Percentiles rank a stretch among this genome's conserved stretches.
Conservation (phyloP, 2,797 vertebrate species). For the Sebastes paucispinis region DNA sequence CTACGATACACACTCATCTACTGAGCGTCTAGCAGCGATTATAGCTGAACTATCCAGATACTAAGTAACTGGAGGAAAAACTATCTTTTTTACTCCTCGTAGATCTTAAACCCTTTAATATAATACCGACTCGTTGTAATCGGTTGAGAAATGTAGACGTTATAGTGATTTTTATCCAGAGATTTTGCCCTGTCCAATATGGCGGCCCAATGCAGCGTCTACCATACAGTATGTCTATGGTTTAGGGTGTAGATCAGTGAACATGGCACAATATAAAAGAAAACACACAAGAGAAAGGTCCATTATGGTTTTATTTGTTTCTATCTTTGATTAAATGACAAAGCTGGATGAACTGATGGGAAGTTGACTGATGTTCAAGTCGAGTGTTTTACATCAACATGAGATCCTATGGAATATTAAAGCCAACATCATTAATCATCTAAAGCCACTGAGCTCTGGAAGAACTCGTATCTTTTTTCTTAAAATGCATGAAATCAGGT, state of each 20-base stretch:
- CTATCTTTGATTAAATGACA: constrained; percentile 65
- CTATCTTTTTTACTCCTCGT: too few relatives aligned
- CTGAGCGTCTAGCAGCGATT: too few relatives aligned
- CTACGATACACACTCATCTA: too few relatives aligned
- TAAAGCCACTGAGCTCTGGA: constrained; percentile 39
- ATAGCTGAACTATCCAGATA: accelerated
- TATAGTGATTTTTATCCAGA: too few relatives aligned
- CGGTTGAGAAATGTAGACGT: too few relatives aligned
- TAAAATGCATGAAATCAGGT: constrained; percentile 39
- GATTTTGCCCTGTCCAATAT: too few relatives aligned
- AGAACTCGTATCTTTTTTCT: constrained; percentile 3
- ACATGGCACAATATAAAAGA: neutral
- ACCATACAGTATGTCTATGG: too few relatives aligned
- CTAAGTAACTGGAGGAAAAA: too few relatives aligned
- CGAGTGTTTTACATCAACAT: constrained; percentile 38
- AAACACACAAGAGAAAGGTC: constrained; percentile 35
- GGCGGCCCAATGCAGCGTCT: too few relatives aligned
- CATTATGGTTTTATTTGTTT: constrained; percentile 69
- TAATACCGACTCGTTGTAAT: too few relatives aligned
- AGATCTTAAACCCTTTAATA: too few relatives aligned
- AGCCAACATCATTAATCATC: constrained; percentile 33
- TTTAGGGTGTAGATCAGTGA: too few relatives aligned
- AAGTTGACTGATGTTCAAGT: constrained; percentile 25
- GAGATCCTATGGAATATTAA: constrained; percentile 44
- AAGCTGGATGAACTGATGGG: constrained; percentile 56